Conservation (phyloP, 1,140 invertebrate species). For the Riptortus pedestris region DNA sequence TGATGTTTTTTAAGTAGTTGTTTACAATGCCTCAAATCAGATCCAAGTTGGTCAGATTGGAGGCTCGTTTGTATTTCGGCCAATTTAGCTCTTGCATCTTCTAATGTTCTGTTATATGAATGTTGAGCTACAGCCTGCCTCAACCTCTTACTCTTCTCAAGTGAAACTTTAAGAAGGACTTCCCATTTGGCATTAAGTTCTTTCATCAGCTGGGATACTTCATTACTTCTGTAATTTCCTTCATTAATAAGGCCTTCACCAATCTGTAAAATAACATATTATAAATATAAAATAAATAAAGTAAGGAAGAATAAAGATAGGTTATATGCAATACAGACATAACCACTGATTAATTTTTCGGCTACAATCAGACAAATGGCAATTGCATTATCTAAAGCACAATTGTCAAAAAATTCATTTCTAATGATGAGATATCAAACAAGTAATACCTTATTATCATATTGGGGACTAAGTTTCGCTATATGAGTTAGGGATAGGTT, state of each 20-base stretch:
- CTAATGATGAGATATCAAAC: too few species aligned
- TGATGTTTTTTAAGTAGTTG: slow-evolving; percentile 78
- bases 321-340: too few species aligned
- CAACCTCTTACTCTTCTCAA: slow-evolving; percentile 75
- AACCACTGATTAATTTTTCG: too few species aligned
- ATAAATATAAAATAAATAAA: not conserved
- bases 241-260: slow-evolving; percentile 58
- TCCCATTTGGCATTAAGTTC: slow-evolving; percentile 66
- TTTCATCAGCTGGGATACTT: slow-evolving; percentile 52
- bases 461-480: too few species aligned
- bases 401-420: too few species aligned
- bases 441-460: too few species aligned
- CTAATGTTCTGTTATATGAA: slow-evolving; percentile 61
- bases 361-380: too few species aligned
- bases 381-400: too few species aligned
- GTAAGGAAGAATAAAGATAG: slow-evolving; percentile 9
- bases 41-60: slow-evolving; percentile 68
- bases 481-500: too few species aligned
- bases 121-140: slow-evolving; percentile 70
- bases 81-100: slow-evolving; percentile 69
- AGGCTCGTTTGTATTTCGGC: slow-evolving; percentile 65
- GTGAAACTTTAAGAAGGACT: slow-evolving; percentile 52
- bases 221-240: slow-evolving; percentile 55
- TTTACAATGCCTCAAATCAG: slow-evolving; percentile 78
- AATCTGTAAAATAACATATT: slow-evolving; percentile 33